These are phyloP conservation scores for Lepisosteus oculatus DNA, from an alignment of 2,113 vertebrate species.

Conservation along the genomic window DNA sequence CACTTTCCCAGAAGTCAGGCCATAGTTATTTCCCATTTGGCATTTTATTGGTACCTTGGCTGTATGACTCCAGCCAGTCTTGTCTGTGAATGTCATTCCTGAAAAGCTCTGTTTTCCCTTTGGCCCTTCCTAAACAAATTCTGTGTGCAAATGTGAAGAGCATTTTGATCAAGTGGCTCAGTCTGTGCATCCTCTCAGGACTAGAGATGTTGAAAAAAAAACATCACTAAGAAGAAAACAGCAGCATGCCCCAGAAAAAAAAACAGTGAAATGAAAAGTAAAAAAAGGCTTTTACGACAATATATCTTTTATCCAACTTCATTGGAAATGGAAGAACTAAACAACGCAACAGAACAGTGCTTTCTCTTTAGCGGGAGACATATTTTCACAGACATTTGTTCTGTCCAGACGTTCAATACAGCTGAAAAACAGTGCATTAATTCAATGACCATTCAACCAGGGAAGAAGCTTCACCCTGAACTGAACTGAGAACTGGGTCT, in stretches of 20 bases:
- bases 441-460: conserved; percentile 5
- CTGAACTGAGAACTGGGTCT: conserved; percentile 4
- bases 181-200: not conserved
- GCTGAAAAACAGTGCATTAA: not conserved
- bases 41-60: too few relatives aligned
- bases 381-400: conserved; percentile 23
- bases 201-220: not conserved
- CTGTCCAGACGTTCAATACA: conserved; percentile 28
- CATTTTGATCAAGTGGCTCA: conserved; percentile 44
- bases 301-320: conserved; percentile 42
- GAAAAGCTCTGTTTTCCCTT: too few relatives aligned
- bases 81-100: too few relatives aligned
- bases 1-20: too few relatives aligned
- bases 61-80: too few relatives aligned
- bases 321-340: conserved; percentile 47
- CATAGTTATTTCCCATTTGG: too few relatives aligned
- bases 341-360: conserved; percentile 15
- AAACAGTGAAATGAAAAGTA: not conserved
- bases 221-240: not conserved
- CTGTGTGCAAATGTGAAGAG: conserved; percentile 29
- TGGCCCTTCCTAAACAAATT: too few relatives aligned
- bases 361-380: not conserved
- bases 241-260: not conserved
- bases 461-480: conserved; percentile 2
- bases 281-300: conserved; percentile 33